phyloP scores from a whole-genome alignment of 2,113 vertebrate genomes.

The Uropsilus gracilis region DNA sequence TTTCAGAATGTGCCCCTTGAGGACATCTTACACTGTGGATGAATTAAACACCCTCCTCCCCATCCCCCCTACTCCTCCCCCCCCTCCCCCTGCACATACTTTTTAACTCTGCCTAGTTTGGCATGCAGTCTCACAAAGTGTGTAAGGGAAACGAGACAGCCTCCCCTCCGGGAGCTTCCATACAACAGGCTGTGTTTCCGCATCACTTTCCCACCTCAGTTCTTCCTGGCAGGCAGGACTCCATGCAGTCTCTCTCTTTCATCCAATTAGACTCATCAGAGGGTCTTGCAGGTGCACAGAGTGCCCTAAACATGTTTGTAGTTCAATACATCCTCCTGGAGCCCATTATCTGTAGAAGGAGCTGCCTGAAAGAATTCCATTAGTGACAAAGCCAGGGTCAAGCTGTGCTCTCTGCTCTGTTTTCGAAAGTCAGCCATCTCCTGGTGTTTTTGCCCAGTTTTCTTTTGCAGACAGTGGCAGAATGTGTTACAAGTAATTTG shows the following conservation, averaged over 20 bases:
- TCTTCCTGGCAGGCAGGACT: neutral
- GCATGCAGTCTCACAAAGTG: neutral
- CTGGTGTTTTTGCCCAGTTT: neutral
- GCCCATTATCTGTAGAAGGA: neutral
- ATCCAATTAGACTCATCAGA: neutral
- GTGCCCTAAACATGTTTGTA: neutral
- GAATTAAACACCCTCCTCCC: no score
- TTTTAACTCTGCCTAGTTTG: neutral
- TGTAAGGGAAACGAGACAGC: neutral
- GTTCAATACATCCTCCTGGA: neutral
- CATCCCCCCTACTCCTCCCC: no score
- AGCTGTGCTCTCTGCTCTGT: neutral
- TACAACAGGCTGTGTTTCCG: neutral
- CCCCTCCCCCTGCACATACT: no score
- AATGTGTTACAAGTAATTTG: no score
- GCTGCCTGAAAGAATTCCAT: neutral
- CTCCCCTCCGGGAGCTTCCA: neutral
- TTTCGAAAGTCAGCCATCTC: fast-evolving
- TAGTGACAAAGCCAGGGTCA: neutral
- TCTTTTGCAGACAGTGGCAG: neutral
- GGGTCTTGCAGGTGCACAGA: neutral
- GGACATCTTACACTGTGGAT: neutral
- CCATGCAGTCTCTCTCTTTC: fast-evolving
- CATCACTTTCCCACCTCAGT: neutral
- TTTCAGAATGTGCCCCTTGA: neutral